Conservation (phyloP, 1,140 invertebrate genomes). For the Saccostrea cuccullata region DNA sequence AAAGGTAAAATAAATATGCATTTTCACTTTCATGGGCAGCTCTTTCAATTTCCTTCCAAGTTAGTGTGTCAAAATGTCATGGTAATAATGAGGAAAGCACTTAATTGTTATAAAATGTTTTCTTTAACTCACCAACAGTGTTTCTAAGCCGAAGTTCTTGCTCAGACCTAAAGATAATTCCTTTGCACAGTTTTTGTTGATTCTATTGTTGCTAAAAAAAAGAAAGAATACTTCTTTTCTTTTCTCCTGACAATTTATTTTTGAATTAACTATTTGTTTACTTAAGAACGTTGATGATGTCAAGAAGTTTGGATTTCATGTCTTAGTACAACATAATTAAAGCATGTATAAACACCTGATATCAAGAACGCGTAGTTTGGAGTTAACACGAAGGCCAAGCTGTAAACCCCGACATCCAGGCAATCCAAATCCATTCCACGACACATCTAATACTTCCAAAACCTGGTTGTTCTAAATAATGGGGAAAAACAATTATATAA, state of each 20-base stretch:
- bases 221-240: not conserved
- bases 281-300: too few species aligned
- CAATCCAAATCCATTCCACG: slow-evolving; percentile 72
- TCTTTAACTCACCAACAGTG: slow-evolving; percentile 65
- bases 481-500: not conserved
- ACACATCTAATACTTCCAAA: slow-evolving; percentile 71
- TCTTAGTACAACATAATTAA: too few species aligned
- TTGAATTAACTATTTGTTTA: too few species aligned
- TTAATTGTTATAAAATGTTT: not conserved
- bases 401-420: slow-evolving; percentile 65
- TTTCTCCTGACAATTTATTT: too few species aligned
- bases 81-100: not conserved
- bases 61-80: not conserved
- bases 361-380: slow-evolving; percentile 70
- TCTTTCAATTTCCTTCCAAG: too few species aligned
- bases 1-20: not conserved
- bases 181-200: slow-evolving; percentile 65
- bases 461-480: slow-evolving; percentile 66
- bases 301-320: too few species aligned
- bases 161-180: slow-evolving; percentile 61
- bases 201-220: slow-evolving; percentile 70
- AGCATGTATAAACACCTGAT: slow-evolving; percentile 63
- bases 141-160: slow-evolving; percentile 70
- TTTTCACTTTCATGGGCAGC: too few species aligned
- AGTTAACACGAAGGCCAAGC: slow-evolving; percentile 66